Evolutionary conservation across 2,797 vertebrate genomes (phyloP).

Genomic region (Synaphobranchus kaupii): DNA sequence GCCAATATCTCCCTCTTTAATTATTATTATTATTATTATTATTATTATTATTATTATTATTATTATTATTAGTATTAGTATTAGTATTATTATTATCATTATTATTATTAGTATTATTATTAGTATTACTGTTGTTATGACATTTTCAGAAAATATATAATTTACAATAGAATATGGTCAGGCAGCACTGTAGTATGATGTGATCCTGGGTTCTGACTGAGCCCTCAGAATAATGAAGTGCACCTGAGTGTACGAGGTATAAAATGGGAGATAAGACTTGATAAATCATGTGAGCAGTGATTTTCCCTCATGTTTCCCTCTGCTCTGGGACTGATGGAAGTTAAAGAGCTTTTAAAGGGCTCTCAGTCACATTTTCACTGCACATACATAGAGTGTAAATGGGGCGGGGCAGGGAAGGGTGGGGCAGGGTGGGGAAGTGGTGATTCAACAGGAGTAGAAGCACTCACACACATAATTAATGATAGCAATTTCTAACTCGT

Average conservation of each 20-base stretch:
- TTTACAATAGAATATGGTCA: neutral
- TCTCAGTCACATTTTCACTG: neutral
- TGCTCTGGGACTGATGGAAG: neutral
- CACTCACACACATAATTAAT: neutral
- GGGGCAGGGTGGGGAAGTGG: no score
- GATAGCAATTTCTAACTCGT: neutral
- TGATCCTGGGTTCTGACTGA: neutral
- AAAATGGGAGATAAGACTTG: neutral
- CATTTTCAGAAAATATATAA: neutral
- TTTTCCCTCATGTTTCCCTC: neutral
- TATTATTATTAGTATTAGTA: no score
- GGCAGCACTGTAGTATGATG: neutral
- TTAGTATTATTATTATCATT: no score
- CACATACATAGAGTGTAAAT: neutral
- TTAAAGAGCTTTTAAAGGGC: no score
- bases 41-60: no score
- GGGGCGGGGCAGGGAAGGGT: neutral
- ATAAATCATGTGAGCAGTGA: neutral
- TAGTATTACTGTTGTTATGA: neutral
- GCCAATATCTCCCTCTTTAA: neutral
- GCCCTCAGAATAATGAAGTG: neutral
- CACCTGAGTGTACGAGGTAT: neutral
- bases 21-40: no score
- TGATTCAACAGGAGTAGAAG: no score
- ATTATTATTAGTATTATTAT: no score